Evolutionary conservation across 37 sponge, comb jelly and placozoan genomes (phyloP).

Genomic region (Chondrosia reniformis): DNA sequence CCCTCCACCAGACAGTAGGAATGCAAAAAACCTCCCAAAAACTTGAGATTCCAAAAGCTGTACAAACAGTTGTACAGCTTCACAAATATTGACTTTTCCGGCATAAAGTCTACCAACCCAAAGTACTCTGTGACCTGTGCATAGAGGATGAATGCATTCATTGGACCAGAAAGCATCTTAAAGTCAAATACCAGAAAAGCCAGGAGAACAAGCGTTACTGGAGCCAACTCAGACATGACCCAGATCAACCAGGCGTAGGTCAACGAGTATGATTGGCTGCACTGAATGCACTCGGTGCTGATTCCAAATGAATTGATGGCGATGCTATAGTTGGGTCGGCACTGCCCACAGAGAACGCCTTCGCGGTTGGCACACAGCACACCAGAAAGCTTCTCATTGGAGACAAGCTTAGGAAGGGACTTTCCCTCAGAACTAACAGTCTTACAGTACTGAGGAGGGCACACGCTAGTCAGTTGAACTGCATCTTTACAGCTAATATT

Average conservation of each 20-base stretch:
- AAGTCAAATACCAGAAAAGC: conserved; percentile 51
- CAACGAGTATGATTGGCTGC: neutral
- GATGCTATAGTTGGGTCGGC: conserved; percentile 4
- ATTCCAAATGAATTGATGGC: conserved; percentile 19
- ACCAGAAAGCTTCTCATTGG: neutral
- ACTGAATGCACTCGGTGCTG: conserved; percentile 22
- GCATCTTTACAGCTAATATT: neutral
- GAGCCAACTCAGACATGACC: conserved; percentile 37
- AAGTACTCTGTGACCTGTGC: conserved; percentile 36
- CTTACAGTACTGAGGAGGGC: conserved; percentile 21
- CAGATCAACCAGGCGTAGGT: conserved; percentile 36
- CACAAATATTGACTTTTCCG: neutral
- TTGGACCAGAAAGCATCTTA: conserved; percentile 28
- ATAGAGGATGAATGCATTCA: conserved; percentile 51
- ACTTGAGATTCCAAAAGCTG: conserved; percentile 64
- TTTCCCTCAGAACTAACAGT: neutral
- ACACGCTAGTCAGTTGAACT: neutral
- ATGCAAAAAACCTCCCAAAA: conserved; percentile 22
- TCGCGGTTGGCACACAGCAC: conserved; percentile 19
- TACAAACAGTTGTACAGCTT: conserved; percentile 10
- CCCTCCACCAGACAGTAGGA: conserved; percentile 24
- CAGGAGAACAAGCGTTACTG: conserved; percentile 44
- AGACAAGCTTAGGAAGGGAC: neutral
- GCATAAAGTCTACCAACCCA: conserved; percentile 17
- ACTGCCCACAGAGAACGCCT: conserved; percentile 56